These are phyloP conservation scores for Alca torda DNA, from an alignment of 2,797 vertebrate genomes.

Conservation along the genomic window DNA sequence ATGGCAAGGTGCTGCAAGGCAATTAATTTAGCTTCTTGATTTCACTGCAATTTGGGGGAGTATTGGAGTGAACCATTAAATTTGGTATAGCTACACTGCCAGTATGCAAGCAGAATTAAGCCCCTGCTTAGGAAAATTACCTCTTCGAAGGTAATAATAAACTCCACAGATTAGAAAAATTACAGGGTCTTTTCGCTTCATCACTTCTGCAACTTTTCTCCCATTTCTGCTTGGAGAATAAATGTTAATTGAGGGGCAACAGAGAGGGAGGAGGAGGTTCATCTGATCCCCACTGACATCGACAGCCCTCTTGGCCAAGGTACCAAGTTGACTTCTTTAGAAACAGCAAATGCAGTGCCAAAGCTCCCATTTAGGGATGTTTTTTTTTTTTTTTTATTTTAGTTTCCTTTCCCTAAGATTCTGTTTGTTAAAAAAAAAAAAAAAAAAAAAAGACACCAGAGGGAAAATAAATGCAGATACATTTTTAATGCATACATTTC, in stretches of 20 bases:
- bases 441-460: background rate
- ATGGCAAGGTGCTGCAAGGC: background rate
- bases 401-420: background rate
- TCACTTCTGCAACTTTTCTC: background rate
- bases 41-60: background rate
- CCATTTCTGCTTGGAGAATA: background rate
- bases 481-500: constrained; percentile 55
- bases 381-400: background rate
- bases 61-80: background rate
- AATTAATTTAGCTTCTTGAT: background rate
- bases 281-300: background rate
- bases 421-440: background rate
- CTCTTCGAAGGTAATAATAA: background rate
- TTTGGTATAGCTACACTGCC: background rate
- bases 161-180: background rate
- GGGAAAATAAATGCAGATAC: constrained; percentile 50
- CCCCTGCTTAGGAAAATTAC: background rate
- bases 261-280: background rate
- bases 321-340: background rate
- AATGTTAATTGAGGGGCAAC: background rate
- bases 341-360: background rate
- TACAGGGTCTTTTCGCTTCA: background rate
- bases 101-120: background rate
- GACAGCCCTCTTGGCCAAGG: background rate
- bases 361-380: background rate